Evolutionary conservation across 1,140 invertebrate species (phyloP).

Genomic region (Argopecten irradians): DNA sequence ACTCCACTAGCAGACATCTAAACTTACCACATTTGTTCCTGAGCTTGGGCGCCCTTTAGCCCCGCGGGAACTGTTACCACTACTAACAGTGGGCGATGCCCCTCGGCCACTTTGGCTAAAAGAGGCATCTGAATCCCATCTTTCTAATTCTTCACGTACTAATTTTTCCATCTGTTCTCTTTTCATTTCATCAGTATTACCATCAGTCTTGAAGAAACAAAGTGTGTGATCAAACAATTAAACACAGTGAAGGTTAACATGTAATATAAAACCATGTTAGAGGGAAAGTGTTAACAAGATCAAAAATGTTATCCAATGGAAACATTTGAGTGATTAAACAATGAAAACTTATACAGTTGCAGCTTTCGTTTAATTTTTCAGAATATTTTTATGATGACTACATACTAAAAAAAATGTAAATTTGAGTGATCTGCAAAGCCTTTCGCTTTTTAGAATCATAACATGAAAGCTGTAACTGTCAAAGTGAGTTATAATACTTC

Average conservation of each 20-base stretch:
- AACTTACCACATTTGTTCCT: slow-evolving; percentile 66
- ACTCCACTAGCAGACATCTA: no score
- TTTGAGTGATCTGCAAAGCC: no score
- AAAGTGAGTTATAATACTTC: background rate
- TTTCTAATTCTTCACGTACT: slow-evolving; percentile 75
- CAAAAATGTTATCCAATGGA: background rate
- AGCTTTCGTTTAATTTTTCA: background rate
- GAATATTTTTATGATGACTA: no score
- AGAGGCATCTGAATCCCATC: slow-evolving; percentile 76
- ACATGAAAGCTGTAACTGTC: background rate
- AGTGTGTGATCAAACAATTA: slow-evolving; percentile 2
- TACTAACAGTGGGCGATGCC: slow-evolving; percentile 64
- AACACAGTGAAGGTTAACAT: slow-evolving; percentile 31
- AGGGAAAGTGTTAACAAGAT: background rate
- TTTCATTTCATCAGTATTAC: slow-evolving; percentile 75
- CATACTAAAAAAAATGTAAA: no score
- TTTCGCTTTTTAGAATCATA: no score
- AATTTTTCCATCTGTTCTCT: slow-evolving; percentile 76
- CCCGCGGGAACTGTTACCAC: slow-evolving; percentile 62
- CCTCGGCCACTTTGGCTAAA: slow-evolving; percentile 69
- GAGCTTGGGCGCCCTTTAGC: slow-evolving; percentile 61
- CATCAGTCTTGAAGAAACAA: slow-evolving; percentile 66
- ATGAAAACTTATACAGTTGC: background rate
- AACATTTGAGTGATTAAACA: background rate
- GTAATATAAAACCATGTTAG: background rate